Base-by-base conservation (phyloP, 2,888 invertebrate genomes). In the Megalurothrips usitatus region DNA sequence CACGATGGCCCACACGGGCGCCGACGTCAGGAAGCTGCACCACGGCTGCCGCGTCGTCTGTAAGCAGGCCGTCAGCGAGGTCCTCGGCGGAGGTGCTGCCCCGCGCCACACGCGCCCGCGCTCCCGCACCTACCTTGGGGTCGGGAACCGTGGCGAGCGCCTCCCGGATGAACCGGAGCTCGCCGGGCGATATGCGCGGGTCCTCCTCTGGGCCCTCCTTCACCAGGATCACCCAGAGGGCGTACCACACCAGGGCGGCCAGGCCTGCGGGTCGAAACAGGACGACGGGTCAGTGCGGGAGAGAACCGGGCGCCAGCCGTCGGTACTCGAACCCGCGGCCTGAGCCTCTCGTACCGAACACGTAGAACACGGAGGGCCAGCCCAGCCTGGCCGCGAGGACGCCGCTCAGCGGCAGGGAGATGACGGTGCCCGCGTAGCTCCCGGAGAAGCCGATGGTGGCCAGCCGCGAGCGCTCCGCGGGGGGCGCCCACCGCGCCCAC, bases 371-470 rank as follows among this genome's bases (percentile, higher is more conserved):
- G 81, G 93, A 93, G 8, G 93, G 90, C 95, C 94, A 95, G 68
- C 94, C 94, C 9, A 92, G 90, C 58, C 91, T 88, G 23, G 91
- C 89, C 0, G 94, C 93, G 80, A 96, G 88, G 48, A 93, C 85
- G 0, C 95, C 95, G 82, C 93, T 93, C 0, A 93, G 86, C 0
- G 94, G 94, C 92, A 96, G 93, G 0, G 95, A 92, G 11, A 96
- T 90, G 0, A 96, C 95, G 0, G 95, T 96, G 34, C 96, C 96
- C 0, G 94, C 92, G 87, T 95, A 95, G 86, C 94, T 94, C 52
- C 96, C 96, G 80, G 95, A 94, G 88, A 95, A 95, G 0, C 94
- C 94, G 83, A 96, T 90, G 0, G 95, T 94, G 0, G 94, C 94
- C 81, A 95, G 89, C 0, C 93, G 90, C 11, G 94, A 94, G 79